These are phyloP conservation scores for Ameiurus melas DNA, from an alignment of 2,113 vertebrate genomes.

Conservation along the genomic window DNA sequence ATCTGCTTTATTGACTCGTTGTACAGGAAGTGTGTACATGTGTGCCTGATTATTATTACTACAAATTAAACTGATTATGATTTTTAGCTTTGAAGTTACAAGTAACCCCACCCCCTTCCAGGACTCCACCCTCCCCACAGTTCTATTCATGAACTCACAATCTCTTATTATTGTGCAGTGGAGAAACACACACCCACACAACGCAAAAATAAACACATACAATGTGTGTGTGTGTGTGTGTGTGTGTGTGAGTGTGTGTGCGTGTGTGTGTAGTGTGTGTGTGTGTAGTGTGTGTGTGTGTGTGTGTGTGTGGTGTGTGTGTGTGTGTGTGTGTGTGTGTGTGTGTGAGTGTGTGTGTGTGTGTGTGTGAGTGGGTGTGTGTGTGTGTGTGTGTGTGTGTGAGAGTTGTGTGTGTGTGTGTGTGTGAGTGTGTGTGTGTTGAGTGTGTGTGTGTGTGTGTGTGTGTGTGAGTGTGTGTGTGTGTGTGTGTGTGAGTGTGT, in stretches of 20 bases:
- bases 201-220: neutral
- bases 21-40: neutral
- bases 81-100: neutral
- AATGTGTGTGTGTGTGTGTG: neutral
- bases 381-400: too few relatives aligned
- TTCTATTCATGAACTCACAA: neutral
- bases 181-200: neutral
- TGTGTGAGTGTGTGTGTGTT: too few relatives aligned
- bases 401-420: too few relatives aligned
- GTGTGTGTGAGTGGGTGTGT: too few relatives aligned
- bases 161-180: neutral
- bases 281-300: neutral
- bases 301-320: neutral
- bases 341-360: too few relatives aligned
- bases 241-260: constrained; percentile 11
- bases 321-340: neutral
- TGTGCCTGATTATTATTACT: neutral
- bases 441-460: too few relatives aligned
- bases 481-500: neutral
- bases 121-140: neutral
- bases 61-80: neutral
- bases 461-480: too few relatives aligned
- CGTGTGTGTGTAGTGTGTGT: neutral
- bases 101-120: neutral
- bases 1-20: neutral